Base-by-base conservation (phyloP, 35 echinoderm and acorn worm genomes). In the Ptychodera flava region DNA sequence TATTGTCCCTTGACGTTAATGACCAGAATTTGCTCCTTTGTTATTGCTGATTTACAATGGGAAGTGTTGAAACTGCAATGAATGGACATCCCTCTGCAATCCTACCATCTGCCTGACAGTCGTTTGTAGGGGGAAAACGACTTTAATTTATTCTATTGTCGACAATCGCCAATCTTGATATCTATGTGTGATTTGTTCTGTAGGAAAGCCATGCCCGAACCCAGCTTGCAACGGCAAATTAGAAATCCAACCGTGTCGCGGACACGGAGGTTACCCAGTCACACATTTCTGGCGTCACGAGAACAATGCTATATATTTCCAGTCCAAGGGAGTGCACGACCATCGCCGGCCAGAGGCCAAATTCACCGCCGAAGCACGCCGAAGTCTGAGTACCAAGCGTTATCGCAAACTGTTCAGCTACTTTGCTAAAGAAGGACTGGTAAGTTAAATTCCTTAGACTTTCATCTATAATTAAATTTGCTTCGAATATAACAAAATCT, bases 201-300 rank as follows among this genome's bases (percentile, higher is more conserved):
- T 64, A 64, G 92, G 92, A 31, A 99, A 99, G 80, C 84, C 91
- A 15, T 99, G 96, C 45, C 90, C 96, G 0, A 80, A 90, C 35
- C 90, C 90, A 0, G 88, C 90, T 1, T 99, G 96, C 35, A 92
- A 92, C 28, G 96, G 96, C 0, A 92, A 88, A 35, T 90, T 99
- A 15, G 86, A 88, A 38, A 92, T 94, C 78, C 85, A 90, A 27
- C 35, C 88, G 0, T 99, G 96, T 88, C 77, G 90, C 1, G 96
- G 96, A 0, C 94, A 99, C 79, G 87, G 80, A 33, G 96, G 96
- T 0, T 99, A 99, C 78, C 96, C 96, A 16, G 96, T 94, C 31
- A 99, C 96, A 1, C 96, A 99, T 75, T 99, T 99, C 78, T 99
- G 96, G 96, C 86, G 96, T 94, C 28, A 99, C 92, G 29, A 92